Evolutionary conservation across 2,113 vertebrate genomes (phyloP).

Genomic region (Labeo catla): DNA sequence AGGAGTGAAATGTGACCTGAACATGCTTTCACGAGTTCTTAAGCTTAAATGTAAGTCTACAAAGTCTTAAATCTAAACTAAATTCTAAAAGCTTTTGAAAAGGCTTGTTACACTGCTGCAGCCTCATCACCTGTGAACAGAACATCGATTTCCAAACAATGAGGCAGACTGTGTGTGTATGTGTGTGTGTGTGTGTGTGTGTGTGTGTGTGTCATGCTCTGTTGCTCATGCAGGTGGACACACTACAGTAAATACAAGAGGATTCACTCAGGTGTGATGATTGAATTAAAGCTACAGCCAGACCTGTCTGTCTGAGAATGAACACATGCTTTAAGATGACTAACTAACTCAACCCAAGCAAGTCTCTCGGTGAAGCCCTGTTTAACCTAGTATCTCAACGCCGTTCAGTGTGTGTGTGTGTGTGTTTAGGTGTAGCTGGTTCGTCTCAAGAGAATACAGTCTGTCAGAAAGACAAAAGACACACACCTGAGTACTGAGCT

Average conservation of each 20-base stretch:
- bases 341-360: slow-evolving; percentile 12
- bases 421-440: slow-evolving; percentile 48
- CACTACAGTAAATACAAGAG: slow-evolving; percentile 19
- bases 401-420: slow-evolving; percentile 28
- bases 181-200: slow-evolving; percentile 37
- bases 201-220: slow-evolving; percentile 20
- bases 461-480: slow-evolving; percentile 51
- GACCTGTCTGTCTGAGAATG: slow-evolving; percentile 23
- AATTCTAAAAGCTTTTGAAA: neutral
- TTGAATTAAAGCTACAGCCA: slow-evolving; percentile 19
- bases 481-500: slow-evolving; percentile 55
- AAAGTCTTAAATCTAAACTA: neutral
- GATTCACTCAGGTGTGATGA: slow-evolving; percentile 41
- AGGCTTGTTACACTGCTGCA: slow-evolving; percentile 3
- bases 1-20: neutral
- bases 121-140: slow-evolving; percentile 29
- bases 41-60: neutral
- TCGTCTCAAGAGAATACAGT: slow-evolving; percentile 41
- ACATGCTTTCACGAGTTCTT: neutral
- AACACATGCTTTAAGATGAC: slow-evolving; percentile 32
- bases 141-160: slow-evolving; percentile 45
- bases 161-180: slow-evolving; percentile 35
- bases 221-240: slow-evolving; percentile 9
- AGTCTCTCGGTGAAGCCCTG: neutral
- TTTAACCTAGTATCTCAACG: neutral